Percentiles rank a stretch among this genome's conserved stretches.
Conservation (phyloP, 2,888 invertebrate genomes). For the Saturnia japonica region DNA sequence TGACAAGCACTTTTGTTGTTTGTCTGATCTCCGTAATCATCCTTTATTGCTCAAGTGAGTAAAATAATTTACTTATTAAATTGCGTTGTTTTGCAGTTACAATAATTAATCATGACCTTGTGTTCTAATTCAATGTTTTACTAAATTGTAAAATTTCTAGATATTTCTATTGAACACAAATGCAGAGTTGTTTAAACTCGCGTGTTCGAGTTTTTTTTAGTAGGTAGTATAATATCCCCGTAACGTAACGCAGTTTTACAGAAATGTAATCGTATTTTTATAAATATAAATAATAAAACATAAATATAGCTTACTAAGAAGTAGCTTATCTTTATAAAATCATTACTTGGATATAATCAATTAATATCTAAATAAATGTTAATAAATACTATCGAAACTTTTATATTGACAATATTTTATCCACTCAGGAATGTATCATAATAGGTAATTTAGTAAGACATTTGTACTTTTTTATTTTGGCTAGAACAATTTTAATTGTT, state of each 20-base stretch:
- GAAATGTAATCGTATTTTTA: not conserved
- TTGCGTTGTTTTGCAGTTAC: slow-evolving; percentile 23
- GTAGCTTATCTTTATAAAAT: not conserved
- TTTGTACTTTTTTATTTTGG: not conserved
- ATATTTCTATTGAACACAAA: not conserved
- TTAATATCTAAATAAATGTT: not conserved
- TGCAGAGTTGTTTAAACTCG: not conserved
- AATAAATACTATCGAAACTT: not conserved
- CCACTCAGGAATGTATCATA: not conserved
- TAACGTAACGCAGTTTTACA: not conserved
- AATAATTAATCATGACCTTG: slow-evolving; percentile 30
- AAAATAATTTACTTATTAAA: slow-evolving; percentile 23
- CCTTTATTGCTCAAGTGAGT: slow-evolving; percentile 72
- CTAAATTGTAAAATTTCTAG: not conserved
- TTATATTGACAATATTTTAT: not conserved
- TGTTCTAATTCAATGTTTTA: slow-evolving; percentile 11
- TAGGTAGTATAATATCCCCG: not conserved
- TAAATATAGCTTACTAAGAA: not conserved
- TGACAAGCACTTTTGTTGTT: slow-evolving; percentile 73
- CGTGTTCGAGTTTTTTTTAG: not conserved
- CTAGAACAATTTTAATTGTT: not conserved
- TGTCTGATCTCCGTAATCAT: slow-evolving; percentile 60
- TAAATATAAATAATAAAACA: not conserved
- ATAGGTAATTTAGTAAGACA: not conserved
- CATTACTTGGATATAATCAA: not conserved